phyloP scores from a whole-genome alignment of 2,888 invertebrate species.

The Siphlonurus alternatus region DNA sequence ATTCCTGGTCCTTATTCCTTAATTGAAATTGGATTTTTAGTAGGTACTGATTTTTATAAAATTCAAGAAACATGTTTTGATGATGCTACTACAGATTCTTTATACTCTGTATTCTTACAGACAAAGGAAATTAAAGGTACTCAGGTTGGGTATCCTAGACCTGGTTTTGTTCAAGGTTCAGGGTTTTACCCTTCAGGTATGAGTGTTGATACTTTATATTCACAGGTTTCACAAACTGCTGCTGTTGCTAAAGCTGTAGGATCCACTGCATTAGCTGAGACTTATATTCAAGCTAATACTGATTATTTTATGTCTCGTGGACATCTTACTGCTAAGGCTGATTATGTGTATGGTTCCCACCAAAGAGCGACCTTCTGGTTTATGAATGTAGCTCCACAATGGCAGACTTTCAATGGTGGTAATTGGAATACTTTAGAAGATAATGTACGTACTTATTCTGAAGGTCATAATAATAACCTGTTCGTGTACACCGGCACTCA shows the following conservation, averaged over 20 bases:
- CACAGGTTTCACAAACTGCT: not conserved
- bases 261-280: too few species aligned
- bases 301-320: conserved; percentile 35
- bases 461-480: conserved; percentile 18
- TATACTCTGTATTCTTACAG: not conserved
- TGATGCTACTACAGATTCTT: not conserved
- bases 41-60: not conserved
- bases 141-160: not conserved
- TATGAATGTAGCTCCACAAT: too few species aligned
- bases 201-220: not conserved
- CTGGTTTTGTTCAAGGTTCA: not conserved
- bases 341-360: conserved; percentile 40
- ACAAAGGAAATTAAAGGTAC: not conserved
- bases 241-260: not conserved
- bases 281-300: too few species aligned
- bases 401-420: too few species aligned
- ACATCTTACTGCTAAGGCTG: too few species aligned
- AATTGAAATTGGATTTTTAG: not conserved
- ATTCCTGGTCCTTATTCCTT: not conserved
- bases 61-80: not conserved
- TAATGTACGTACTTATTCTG: conserved; percentile 29
- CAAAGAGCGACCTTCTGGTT: too few species aligned
- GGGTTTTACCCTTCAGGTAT: not conserved
- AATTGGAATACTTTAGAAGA: conserved; percentile 37
- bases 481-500: conserved; percentile 27